phyloP scores from a whole-genome alignment of 2,113 vertebrate species.

The Eleginops maclovinus region DNA sequence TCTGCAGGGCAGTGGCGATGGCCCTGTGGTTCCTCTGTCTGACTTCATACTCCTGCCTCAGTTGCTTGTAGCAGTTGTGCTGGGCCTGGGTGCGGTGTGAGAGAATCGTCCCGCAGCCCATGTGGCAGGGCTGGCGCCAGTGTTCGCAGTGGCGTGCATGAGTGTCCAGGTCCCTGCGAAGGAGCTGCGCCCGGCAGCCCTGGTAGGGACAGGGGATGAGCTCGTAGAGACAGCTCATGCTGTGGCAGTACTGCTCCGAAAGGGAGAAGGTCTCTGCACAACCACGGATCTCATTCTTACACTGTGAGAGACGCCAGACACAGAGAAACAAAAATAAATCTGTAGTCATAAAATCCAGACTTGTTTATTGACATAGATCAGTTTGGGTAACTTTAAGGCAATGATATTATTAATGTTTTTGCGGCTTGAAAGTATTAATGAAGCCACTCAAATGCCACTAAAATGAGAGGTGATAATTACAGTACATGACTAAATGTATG shows the following conservation, averaged over 20 bases:
- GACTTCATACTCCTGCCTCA: constrained; percentile 80
- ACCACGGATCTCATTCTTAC: constrained; percentile 85
- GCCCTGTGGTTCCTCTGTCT: constrained; percentile 76
- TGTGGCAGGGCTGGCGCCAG: constrained; percentile 78
- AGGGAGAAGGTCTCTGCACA: constrained; percentile 84
- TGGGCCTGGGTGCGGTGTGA: constrained; percentile 70
- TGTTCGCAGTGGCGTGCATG: constrained; percentile 83
- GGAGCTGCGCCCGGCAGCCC: constrained; percentile 81
- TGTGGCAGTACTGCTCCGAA: constrained; percentile 83
- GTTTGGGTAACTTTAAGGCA: background rate
- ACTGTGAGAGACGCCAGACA: constrained; percentile 70
- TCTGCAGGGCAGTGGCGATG: constrained; percentile 73
- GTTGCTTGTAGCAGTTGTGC: constrained; percentile 87
- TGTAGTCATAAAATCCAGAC: background rate
- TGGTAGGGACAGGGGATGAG: constrained; percentile 83
- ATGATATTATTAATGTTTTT: background rate
- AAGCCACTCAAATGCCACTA: background rate
- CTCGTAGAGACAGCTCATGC: constrained; percentile 82
- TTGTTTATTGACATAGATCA: background rate
- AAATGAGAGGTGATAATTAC: background rate
- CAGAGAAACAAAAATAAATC: background rate
- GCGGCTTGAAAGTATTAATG: background rate
- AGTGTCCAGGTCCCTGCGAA: constrained; percentile 80
- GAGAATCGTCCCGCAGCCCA: constrained; percentile 84
- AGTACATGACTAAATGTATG: background rate